Evolutionary conservation across 2,888 invertebrate genomes (phyloP).

Genomic region (Catocala fraxini): DNA sequence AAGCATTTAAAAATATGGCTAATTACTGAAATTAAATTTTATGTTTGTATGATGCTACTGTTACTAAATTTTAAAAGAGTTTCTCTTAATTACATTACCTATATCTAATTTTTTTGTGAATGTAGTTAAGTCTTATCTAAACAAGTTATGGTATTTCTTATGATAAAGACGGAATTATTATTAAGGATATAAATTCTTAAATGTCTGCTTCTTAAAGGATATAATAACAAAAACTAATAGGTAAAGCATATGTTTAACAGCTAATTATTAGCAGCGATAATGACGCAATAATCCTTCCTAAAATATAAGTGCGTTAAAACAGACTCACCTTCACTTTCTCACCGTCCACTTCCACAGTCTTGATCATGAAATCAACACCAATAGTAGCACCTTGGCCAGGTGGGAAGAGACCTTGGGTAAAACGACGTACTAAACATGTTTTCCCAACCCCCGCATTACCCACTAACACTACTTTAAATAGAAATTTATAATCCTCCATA

Average conservation of each 20-base stretch:
- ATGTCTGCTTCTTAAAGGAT: too few relatives aligned
- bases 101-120: too few relatives aligned
- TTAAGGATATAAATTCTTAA: too few relatives aligned
- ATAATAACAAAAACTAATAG: background rate
- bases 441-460: constrained; percentile 99
- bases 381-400: constrained; percentile 99
- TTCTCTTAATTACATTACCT: too few relatives aligned
- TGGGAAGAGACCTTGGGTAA: constrained; percentile 99
- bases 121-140: too few relatives aligned
- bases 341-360: constrained; percentile 98
- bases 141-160: too few relatives aligned
- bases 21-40: too few relatives aligned
- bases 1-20: too few relatives aligned
- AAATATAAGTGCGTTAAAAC: constrained; percentile 42
- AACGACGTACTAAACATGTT: constrained; percentile 98
- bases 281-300: constrained; percentile 63
- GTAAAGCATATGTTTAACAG: constrained; percentile 13
- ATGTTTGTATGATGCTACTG: too few relatives aligned
- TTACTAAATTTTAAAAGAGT: too few relatives aligned
- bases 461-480: constrained; percentile 99
- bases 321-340: constrained; percentile 95
- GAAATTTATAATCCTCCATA: constrained; percentile 99
- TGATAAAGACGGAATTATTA: too few relatives aligned
- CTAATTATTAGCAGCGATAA: constrained; percentile 22
- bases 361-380: constrained; percentile 99